Percentiles rank a stretch among this genome's conserved stretches.
Conservation (phyloP, 2,113 vertebrate species). For the Rattus rattus region DNA sequence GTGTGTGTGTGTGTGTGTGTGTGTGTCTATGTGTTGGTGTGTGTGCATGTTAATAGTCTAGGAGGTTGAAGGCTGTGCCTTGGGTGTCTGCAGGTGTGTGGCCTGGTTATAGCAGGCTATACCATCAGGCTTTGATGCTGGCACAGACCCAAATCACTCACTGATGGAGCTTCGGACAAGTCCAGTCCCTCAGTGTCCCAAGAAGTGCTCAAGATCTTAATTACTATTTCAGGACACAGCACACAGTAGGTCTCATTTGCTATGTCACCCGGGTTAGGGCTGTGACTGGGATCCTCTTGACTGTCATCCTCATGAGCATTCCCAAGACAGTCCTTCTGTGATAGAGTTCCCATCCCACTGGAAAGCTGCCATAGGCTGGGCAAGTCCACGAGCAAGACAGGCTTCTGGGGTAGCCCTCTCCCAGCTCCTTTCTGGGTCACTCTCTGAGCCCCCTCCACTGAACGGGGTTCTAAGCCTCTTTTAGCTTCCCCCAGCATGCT, state of each 20-base stretch:
- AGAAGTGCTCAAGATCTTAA: fast-evolving
- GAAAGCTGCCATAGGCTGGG: background rate
- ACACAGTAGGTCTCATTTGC: too few species aligned
- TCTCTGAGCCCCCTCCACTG: fast-evolving
- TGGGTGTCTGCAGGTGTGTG: background rate
- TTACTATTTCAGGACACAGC: too few species aligned
- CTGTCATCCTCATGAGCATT: background rate
- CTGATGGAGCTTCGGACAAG: too few species aligned
- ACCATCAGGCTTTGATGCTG: background rate
- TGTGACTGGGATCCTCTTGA: background rate
- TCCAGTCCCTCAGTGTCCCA: too few species aligned
- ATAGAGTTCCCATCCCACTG: background rate
- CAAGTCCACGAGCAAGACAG: background rate
- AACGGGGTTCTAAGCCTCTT: background rate
- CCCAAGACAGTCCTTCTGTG: fast-evolving
- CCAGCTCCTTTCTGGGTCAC: background rate
- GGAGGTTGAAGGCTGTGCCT: background rate
- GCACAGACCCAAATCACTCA: too few species aligned
- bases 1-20: background rate
- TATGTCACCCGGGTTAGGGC: too few species aligned
- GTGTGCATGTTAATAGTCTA: background rate
- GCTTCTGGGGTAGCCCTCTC: background rate
- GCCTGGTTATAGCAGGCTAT: too few species aligned
- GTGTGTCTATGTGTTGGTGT: background rate
- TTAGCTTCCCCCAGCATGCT: background rate